Evolutionary conservation across 2,888 invertebrate species (phyloP), one percentile per base, ranked within the genome.

Genomic region (Melanchra persicariae): DNA sequence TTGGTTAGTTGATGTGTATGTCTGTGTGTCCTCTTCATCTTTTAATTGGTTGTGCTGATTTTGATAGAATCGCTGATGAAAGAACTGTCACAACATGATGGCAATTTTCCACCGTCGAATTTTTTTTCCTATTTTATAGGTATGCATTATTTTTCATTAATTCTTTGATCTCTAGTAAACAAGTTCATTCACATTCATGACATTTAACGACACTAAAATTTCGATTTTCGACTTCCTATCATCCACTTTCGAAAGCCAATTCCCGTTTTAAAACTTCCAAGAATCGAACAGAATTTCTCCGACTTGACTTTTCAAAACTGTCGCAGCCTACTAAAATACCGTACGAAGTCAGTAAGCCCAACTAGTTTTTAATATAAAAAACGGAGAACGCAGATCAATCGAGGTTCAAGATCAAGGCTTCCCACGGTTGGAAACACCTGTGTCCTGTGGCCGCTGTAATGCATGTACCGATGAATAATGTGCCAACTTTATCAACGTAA

Each of bases 371-470:
- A 81, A 69, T 81, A 87, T n/a, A 89, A 89, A 90, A 90, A 90
- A 87, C 67, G 60, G 77, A n/a, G 77, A 70, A 77, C 76, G 71
- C 71, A 84, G 81, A 90, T 89, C 90, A 90, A 90, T 90, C 89
- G 90, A 87, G 83, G 87, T 87, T 85, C 87, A 89, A 87, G 89
- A 89, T 89, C 89, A 91, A 91, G 92, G 90, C 91, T 94, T 94
- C 94, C 94, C 94, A 95, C 94, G 94, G 92, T 80, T 79, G 67
- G 82, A 83, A 85, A 90, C 94, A 95, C 94, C 94, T 95, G 94
- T 93, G 93, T 91, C 89, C 92, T 90, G 85, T 82, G 61, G 62
- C 40, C 19, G 30, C 60, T 15, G 74, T 84, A 82, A 55, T 74
- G 62, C 73, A 26, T 60, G 62, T 76, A 49, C 77, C 49, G 51